A percentile compares a stretch with the other conserved stretches of the same genome.
Evolutionary conservation across 2,797 vertebrate genomes (phyloP).

Genomic region (Phalanger gymnotis): DNA sequence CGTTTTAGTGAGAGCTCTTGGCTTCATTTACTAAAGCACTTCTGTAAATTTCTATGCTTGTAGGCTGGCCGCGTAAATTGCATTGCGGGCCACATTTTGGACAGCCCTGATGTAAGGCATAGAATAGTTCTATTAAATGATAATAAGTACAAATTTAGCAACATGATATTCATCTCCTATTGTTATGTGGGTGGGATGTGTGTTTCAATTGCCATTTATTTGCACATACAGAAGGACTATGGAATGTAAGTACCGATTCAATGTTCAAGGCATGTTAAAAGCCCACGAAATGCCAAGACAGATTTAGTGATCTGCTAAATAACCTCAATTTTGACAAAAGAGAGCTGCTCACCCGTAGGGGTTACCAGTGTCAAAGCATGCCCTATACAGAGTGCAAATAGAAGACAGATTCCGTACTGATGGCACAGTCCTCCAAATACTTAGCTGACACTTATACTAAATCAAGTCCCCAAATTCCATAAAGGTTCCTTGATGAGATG

Average conservation of each 20-base stretch:
- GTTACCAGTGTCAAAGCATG: background rate
- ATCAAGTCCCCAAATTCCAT: background rate
- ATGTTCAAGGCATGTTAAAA: background rate
- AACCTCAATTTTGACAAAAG: background rate
- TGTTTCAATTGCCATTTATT: background rate
- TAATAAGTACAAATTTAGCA: background rate
- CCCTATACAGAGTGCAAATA: background rate
- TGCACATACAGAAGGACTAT: background rate
- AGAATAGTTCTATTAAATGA: background rate
- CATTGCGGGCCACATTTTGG: no score
- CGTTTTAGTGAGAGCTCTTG: no score
- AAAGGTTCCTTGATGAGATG: background rate
- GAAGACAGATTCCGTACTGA: background rate
- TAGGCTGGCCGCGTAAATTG: no score
- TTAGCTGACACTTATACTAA: background rate
- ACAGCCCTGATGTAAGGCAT: no score
- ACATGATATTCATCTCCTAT: background rate
- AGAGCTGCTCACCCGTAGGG: background rate
- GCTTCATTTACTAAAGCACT: no score
- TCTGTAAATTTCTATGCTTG: no score
- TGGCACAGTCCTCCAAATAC: background rate
- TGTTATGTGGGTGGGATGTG: background rate
- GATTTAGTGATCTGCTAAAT: background rate
- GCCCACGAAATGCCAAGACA: background rate
- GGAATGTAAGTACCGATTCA: background rate